Percentiles rank a stretch among this genome's conserved stretches.
phyloP scores from a whole-genome alignment of 2,113 vertebrate genomes.

The Amblyornis subalaris region DNA sequence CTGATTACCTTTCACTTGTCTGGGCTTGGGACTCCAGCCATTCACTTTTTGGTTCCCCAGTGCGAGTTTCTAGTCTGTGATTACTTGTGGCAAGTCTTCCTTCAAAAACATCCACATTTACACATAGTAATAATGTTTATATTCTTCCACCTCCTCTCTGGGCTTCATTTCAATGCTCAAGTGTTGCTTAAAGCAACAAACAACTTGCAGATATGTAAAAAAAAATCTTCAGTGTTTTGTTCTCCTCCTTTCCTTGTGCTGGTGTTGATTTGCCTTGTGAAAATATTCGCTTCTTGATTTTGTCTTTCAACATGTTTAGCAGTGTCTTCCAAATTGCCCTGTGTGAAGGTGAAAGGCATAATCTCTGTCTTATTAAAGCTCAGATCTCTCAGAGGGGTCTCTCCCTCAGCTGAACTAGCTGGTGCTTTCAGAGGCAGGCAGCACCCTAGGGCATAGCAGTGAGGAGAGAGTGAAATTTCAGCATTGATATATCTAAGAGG shows the following conservation, averaged over 20 bases:
- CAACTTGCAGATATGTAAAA: conserved; percentile 5
- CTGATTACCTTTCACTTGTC: conserved; percentile 44
- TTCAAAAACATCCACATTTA: conserved; percentile 13
- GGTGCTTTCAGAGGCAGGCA: conserved; percentile 2
- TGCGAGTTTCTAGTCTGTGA: background rate
- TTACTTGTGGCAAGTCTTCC: conserved; percentile 13
- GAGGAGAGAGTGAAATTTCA: background rate
- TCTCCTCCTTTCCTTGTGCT: background rate
- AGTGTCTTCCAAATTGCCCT: conserved; percentile 11
- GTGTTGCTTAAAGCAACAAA: conserved; percentile 28
- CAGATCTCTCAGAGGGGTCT: conserved; percentile 7
- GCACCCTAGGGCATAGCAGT: background rate
- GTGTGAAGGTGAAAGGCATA: conserved; percentile 7
- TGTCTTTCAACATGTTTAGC: background rate
- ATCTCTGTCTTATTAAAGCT: background rate
- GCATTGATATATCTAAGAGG: background rate
- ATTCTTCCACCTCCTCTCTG: conserved; percentile 15
- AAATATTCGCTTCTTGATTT: background rate
- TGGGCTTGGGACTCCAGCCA: conserved; percentile 23
- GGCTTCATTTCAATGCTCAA: conserved; percentile 27
- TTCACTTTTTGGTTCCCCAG: background rate
- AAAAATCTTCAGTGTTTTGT: background rate
- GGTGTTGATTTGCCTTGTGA: background rate
- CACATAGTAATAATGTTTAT: background rate
- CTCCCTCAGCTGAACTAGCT: background rate